Conservation (phyloP, 2,113 vertebrate genomes). For the Anseranas semipalmata region DNA sequence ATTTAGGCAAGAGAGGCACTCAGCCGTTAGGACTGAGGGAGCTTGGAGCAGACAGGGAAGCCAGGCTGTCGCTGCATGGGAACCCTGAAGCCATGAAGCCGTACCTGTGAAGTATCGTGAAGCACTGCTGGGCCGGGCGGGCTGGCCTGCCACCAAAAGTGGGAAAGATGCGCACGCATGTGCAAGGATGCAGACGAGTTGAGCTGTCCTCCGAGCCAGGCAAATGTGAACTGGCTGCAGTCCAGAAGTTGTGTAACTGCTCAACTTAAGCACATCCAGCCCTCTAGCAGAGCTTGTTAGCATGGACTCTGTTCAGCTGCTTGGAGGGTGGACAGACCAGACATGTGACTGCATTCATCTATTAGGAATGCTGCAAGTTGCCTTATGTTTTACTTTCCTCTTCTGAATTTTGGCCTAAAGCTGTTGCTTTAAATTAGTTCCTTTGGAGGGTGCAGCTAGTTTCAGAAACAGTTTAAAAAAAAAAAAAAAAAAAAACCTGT, state of each 20-base stretch:
- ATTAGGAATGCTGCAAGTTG: not conserved
- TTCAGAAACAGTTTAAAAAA: not conserved
- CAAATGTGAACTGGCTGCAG: not conserved
- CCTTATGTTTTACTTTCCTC: not conserved
- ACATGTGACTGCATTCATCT: not conserved
- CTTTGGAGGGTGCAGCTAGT: not conserved
- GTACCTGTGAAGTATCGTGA: not conserved
- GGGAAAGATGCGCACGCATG: not conserved
- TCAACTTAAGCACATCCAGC: not conserved
- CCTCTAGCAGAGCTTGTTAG: not conserved
- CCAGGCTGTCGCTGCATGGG: not conserved
- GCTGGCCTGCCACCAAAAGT: not conserved
- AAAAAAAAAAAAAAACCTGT: not conserved
- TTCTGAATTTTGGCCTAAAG: not conserved
- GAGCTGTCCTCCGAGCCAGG: not conserved
- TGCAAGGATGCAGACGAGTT: not conserved
- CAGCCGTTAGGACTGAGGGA: fast-evolving
- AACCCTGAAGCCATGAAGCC: not conserved
- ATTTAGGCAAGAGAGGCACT: not conserved
- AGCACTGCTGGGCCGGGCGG: not conserved
- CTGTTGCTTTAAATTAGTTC: not conserved
- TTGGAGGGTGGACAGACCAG: not conserved
- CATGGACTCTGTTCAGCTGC: not conserved
- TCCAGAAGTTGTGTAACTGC: not conserved
- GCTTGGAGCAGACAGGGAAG: not conserved